Conservation (phyloP, 1,140 invertebrate species). For the Papilio glaucus region DNA sequence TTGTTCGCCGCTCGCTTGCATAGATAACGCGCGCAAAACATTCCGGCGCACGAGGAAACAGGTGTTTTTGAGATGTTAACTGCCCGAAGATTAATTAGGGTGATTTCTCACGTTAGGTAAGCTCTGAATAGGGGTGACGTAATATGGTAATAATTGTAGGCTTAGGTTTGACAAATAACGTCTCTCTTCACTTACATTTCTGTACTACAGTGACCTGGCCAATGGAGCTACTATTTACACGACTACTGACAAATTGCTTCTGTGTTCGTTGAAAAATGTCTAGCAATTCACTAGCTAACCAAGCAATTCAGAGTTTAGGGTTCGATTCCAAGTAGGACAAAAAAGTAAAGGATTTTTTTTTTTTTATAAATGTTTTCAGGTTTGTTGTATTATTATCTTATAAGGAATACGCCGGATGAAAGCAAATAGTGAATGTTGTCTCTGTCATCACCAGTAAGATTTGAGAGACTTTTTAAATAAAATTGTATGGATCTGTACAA, state of each 20-base stretch:
- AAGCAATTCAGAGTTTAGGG: too few relatives aligned
- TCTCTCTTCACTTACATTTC: neutral
- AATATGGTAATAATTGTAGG: neutral
- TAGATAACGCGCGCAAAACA: neutral
- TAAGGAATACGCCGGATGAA: too few relatives aligned
- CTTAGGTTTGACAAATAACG: neutral
- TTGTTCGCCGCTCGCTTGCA: slow-evolving; percentile 15
- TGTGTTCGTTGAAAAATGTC: too few relatives aligned
- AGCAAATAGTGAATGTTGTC: too few relatives aligned
- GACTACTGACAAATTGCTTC: too few relatives aligned
- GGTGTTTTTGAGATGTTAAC: slow-evolving; percentile 19
- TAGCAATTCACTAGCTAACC: too few relatives aligned
- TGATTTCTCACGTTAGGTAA: neutral
- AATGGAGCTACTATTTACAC: neutral
- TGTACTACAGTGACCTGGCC: neutral
- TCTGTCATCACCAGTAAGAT: too few relatives aligned
- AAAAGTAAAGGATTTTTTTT: too few relatives aligned
- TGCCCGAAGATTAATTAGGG: neutral
- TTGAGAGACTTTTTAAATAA: neutral
- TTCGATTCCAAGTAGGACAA: too few relatives aligned
- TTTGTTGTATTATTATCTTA: too few relatives aligned
- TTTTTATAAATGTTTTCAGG: too few relatives aligned
- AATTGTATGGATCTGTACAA: neutral
- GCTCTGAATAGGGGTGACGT: neutral
- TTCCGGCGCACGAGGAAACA: neutral